Percentiles rank a stretch among this genome's conserved stretches.
Evolutionary conservation across 2,797 vertebrate genomes (phyloP).

Genomic region (Smutsia gigantea): DNA sequence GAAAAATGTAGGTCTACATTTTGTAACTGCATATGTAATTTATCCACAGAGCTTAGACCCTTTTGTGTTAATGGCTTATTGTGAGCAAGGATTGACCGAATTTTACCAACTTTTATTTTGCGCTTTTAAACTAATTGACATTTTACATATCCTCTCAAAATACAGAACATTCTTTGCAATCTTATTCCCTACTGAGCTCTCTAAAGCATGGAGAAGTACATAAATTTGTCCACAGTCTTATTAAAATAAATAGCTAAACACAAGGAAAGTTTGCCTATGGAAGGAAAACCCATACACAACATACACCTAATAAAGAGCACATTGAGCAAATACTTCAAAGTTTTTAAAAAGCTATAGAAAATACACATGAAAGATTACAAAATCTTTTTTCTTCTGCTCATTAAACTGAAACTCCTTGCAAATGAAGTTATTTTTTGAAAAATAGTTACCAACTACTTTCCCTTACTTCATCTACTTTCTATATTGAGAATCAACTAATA

Average conservation of each 20-base stretch:
- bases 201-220: slow-evolving; percentile 45
- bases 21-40: not conserved
- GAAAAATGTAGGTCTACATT: not conserved
- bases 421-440: slow-evolving; percentile 29
- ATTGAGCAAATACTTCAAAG: slow-evolving; percentile 66
- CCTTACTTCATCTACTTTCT: not conserved
- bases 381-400: slow-evolving; percentile 49
- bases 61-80: not conserved
- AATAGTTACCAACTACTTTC: not conserved
- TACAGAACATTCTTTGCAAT: not conserved
- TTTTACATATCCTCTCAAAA: slow-evolving; percentile 19
- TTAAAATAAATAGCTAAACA: slow-evolving; percentile 69
- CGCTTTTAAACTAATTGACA: slow-evolving; percentile 32
- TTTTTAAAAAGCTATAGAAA: slow-evolving; percentile 63
- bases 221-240: slow-evolving; percentile 51
- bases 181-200: slow-evolving; percentile 3
- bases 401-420: slow-evolving; percentile 57
- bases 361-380: slow-evolving; percentile 34
- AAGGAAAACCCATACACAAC: not conserved
- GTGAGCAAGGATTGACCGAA: not conserved
- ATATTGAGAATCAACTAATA: not conserved
- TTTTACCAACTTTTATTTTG: slow-evolving; percentile 6
- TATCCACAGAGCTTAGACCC: not conserved
- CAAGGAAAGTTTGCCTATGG: not conserved
- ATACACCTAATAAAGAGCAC: slow-evolving; percentile 6